phyloP scores from a whole-genome alignment of 2,113 vertebrate species.

The Candoia aspera region DNA sequence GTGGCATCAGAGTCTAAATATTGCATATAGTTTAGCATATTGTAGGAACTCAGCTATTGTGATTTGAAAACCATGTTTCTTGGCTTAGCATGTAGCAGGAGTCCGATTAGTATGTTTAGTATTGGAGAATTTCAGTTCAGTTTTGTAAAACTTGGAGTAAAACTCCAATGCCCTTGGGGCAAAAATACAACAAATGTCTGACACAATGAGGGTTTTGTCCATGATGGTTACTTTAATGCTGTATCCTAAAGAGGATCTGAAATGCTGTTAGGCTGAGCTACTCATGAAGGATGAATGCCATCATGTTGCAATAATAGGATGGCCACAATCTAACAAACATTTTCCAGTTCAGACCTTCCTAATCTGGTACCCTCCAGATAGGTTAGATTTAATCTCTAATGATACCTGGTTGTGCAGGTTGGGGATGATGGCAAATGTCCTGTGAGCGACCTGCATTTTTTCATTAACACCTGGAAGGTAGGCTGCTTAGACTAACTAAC shows the following conservation, averaged over 20 bases:
- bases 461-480: background rate
- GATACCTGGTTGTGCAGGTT: background rate
- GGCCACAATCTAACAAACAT: background rate
- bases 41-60: background rate
- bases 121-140: background rate
- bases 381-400: background rate
- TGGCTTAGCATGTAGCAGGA: background rate
- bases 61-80: background rate
- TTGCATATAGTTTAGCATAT: background rate
- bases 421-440: background rate
- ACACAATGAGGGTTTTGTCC: constrained; percentile 7
- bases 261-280: background rate
- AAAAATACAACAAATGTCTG: background rate
- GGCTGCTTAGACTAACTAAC: background rate
- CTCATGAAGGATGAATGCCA: background rate
- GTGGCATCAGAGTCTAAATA: background rate
- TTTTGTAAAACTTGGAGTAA: no score
- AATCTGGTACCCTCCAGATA: background rate
- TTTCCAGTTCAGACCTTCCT: background rate
- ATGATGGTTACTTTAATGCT: background rate
- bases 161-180: background rate
- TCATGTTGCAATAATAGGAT: background rate
- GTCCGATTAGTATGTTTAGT: background rate
- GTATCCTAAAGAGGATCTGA: background rate
- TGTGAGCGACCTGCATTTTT: background rate